Evolutionary conservation across 1,140 invertebrate genomes (phyloP).

Genomic region (Eriosoma lanigerum): DNA sequence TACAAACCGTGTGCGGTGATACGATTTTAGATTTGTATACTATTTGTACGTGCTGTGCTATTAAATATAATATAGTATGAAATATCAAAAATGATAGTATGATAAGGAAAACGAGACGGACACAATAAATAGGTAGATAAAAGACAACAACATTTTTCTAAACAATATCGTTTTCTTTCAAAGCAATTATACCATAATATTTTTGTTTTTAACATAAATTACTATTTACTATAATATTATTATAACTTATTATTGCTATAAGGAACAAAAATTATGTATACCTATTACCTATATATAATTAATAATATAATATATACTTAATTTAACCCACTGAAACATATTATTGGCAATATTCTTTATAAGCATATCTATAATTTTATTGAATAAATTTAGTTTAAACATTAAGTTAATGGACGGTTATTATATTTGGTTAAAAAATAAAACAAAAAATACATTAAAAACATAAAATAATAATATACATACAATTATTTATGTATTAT

Average conservation of each 20-base stretch:
- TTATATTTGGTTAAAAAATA: slow-evolving; percentile 34
- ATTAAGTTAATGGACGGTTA: slow-evolving; percentile 40
- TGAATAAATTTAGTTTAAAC: slow-evolving; percentile 7
- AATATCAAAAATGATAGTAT: neutral
- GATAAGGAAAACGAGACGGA: neutral
- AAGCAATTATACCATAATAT: slow-evolving; percentile 42
- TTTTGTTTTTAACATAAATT: slow-evolving; percentile 21
- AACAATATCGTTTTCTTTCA: slow-evolving; percentile 5
- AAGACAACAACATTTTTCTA: slow-evolving; percentile 4
- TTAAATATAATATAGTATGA: neutral
- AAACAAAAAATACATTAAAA: slow-evolving; percentile 27
- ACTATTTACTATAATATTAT: slow-evolving; percentile 29
- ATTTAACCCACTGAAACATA: neutral
- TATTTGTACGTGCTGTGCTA: neutral
- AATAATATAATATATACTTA: slow-evolving; percentile 4
- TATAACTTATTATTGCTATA: slow-evolving; percentile 42
- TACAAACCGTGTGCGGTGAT: no score
- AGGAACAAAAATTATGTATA: slow-evolving; percentile 35
- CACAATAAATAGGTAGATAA: no score
- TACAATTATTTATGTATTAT: slow-evolving; percentile 12
- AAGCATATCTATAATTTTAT: slow-evolving; percentile 30
- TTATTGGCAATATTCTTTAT: neutral
- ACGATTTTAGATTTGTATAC: no score
- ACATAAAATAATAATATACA: slow-evolving; percentile 15
- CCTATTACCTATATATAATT: neutral